phyloP scores from a whole-genome alignment of 2,888 invertebrate genomes.

The Acrobasis suavella region DNA sequence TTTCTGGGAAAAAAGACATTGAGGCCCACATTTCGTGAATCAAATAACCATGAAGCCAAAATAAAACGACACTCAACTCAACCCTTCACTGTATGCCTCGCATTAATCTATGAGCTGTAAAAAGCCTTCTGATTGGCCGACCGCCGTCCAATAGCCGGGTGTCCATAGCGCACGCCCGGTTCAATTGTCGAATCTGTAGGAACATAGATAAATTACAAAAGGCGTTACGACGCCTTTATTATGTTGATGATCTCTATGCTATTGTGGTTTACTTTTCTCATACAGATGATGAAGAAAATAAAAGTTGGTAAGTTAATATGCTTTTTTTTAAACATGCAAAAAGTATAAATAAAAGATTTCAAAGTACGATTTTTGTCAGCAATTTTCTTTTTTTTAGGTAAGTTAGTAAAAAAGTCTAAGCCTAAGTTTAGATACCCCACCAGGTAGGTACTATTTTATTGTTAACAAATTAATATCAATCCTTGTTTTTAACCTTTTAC shows the following conservation, averaged over 20 bases:
- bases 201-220: conserved; percentile 40
- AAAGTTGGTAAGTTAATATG: too few species aligned
- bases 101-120: conserved; percentile 47
- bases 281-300: background rate
- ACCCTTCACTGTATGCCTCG: conserved; percentile 26
- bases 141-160: conserved; percentile 50
- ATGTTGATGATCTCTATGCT: conserved; percentile 1
- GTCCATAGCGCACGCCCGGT: conserved; percentile 60
- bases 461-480: too few species aligned
- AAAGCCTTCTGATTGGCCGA: conserved; percentile 51
- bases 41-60: background rate
- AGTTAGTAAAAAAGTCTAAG: too few species aligned
- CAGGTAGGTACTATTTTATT: too few species aligned
- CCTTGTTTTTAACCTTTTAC: too few species aligned
- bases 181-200: conserved; percentile 52
- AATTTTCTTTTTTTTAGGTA: too few species aligned
- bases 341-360: too few species aligned
- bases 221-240: conserved; percentile 5
- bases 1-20: background rate
- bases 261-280: background rate
- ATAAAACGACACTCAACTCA: conserved; percentile 18
- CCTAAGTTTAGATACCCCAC: too few species aligned
- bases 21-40: background rate
- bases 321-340: too few species aligned
- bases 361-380: too few species aligned